Conservation (phyloP, 2,888 invertebrate species). For the Ariolimax columbianus region DNA sequence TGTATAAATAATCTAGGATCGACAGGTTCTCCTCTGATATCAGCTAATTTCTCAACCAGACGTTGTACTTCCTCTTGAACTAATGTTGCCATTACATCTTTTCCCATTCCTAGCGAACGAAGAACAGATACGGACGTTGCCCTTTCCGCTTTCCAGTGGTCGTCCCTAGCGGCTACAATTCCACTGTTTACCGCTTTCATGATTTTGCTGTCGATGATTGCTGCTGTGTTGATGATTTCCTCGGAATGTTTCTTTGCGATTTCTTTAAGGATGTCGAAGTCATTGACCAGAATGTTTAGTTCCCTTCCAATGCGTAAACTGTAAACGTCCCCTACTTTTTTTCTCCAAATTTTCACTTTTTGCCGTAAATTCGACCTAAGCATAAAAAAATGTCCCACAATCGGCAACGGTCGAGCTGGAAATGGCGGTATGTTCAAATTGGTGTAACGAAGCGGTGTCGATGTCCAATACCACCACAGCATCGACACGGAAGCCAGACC, state of each 20-base stretch:
- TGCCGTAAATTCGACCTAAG: background rate
- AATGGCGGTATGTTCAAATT: constrained; percentile 15
- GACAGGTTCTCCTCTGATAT: background rate
- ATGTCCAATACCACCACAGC: background rate
- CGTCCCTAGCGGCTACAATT: constrained; percentile 4
- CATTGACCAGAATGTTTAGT: constrained; percentile 3
- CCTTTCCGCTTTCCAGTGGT: constrained; percentile 42
- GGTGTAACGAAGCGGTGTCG: background rate
- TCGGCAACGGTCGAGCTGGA: background rate
- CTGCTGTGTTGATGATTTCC: background rate
- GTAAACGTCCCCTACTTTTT: constrained; percentile 4
- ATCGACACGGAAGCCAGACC: background rate
- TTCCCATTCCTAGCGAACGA: constrained; percentile 45
- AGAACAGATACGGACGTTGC: constrained; percentile 33
- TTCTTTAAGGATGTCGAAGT: constrained; percentile 7
- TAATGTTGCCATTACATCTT: constrained; percentile 26
- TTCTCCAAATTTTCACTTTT: background rate
- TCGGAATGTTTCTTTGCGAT: constrained; percentile 19
- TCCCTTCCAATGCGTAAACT: background rate
- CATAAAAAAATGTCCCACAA: constrained; percentile 14
- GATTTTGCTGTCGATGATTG: background rate
- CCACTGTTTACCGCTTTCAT: constrained; percentile 8
- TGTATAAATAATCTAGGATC: background rate
- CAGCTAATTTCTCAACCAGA: background rate
- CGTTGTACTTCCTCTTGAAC: constrained; percentile 29